Percentiles rank a stretch among this genome's conserved stretches.
phyloP scores from a whole-genome alignment of 2,797 vertebrate species.

The Vireo griseus region DNA sequence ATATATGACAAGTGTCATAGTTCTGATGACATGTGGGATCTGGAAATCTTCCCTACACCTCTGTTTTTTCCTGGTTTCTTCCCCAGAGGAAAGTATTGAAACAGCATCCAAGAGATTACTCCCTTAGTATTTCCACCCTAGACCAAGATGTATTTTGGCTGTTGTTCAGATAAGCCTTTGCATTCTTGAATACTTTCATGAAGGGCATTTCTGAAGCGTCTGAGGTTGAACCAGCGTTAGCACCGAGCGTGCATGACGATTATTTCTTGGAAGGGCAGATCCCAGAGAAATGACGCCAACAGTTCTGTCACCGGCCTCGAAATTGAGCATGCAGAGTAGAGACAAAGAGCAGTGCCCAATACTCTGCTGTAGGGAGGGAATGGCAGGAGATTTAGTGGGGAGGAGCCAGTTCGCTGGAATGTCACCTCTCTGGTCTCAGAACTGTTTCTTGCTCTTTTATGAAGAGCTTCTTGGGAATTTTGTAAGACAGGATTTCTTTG shows the following conservation, averaged over 20 bases:
- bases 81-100: not conserved
- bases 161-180: not conserved
- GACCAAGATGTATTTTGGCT: not conserved
- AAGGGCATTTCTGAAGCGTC: not conserved
- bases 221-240: not conserved
- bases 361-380: not conserved
- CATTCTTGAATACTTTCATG: not conserved
- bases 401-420: not conserved
- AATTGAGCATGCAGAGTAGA: not conserved
- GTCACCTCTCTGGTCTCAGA: not conserved
- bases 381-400: not conserved
- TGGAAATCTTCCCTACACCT: not conserved
- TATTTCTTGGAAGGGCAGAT: not conserved
- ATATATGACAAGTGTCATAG: not conserved
- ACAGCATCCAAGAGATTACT: not conserved
- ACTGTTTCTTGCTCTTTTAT: not conserved
- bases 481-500: not conserved
- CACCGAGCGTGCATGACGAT: fast-evolving
- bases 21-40: not conserved
- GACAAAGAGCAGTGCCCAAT: not conserved
- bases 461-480: not conserved
- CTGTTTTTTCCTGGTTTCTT: not conserved
- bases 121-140: not conserved
- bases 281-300: not conserved
- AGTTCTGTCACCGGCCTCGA: not conserved